Percentiles rank a stretch among this genome's conserved stretches.
phyloP scores from a whole-genome alignment of 1,140 invertebrate genomes.

The Zaprionus nigranus region DNA sequence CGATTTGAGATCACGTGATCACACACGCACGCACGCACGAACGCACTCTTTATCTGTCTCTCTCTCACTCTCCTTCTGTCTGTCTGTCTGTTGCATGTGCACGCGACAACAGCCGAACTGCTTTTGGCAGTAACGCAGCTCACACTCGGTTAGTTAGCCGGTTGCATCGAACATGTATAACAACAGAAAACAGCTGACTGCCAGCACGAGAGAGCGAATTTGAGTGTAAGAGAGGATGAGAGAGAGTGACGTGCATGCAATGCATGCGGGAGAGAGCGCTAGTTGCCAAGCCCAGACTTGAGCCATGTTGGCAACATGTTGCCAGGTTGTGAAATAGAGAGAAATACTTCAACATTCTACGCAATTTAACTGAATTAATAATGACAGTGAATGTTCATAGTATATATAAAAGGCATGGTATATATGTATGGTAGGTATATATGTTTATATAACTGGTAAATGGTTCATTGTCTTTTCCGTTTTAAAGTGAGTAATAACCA shows the following conservation, averaged over 20 bases:
- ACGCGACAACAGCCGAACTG: neutral
- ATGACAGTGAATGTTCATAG: too few species aligned
- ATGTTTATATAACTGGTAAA: too few species aligned
- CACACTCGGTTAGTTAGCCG: neutral
- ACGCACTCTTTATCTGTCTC: neutral
- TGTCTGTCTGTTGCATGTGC: neutral
- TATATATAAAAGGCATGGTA: too few species aligned
- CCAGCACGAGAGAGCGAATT: neutral
- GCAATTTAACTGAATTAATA: too few species aligned
- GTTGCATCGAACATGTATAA: neutral
- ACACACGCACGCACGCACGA: neutral
- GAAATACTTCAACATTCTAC: too few species aligned
- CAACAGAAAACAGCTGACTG: slow-evolving; percentile 1
- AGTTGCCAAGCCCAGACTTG: neutral
- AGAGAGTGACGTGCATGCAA: neutral
- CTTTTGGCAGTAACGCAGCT: neutral
- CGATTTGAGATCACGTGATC: neutral
- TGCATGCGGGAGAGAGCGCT: neutral
- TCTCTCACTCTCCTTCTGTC: neutral
- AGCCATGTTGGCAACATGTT: neutral
- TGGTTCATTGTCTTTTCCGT: too few species aligned
- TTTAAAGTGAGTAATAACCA: neutral
- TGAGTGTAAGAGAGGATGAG: neutral
- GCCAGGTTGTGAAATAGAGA: neutral
- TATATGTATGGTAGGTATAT: too few species aligned